These are phyloP conservation scores for Rhagoletis zephyria DNA, from an alignment of 1,140 invertebrate species.

Conservation along the genomic window DNA sequence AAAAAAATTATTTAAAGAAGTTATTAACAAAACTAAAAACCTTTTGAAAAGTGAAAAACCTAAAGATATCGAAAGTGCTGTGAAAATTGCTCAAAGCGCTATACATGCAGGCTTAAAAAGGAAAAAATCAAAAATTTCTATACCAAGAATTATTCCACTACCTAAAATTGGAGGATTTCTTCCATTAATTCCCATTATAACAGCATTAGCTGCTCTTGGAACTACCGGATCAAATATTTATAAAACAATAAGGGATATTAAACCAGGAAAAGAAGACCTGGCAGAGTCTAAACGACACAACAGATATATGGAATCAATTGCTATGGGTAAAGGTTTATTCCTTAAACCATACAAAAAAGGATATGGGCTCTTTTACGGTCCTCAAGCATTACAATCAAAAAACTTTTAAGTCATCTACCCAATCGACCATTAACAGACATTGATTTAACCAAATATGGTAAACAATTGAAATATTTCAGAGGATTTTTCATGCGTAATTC, in stretches of 20 bases:
- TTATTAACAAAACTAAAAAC: slow-evolving; percentile 44
- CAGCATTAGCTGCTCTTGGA: slow-evolving; percentile 64
- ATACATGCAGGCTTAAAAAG: slow-evolving; percentile 56
- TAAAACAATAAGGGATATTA: slow-evolving; percentile 61
- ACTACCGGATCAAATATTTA: neutral
- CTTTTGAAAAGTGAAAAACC: no score
- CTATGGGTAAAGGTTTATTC: slow-evolving; percentile 64
- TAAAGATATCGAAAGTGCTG: no score
- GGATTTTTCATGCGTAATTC: slow-evolving; percentile 55
- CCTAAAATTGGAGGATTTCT: slow-evolving; percentile 68
- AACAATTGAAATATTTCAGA: slow-evolving; percentile 49
- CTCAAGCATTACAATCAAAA: slow-evolving; percentile 38
- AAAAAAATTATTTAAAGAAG: slow-evolving; percentile 53
- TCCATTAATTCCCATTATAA: slow-evolving; percentile 69
- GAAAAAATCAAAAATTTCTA: slow-evolving; percentile 60
- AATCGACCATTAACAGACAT: slow-evolving; percentile 49
- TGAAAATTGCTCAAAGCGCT: slow-evolving; percentile 52
- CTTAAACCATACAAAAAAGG: slow-evolving; percentile 55
- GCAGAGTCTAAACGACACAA: slow-evolving; percentile 54
- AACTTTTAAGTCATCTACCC: slow-evolving; percentile 55
- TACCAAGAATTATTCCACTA: slow-evolving; percentile 50
- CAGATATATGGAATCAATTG: slow-evolving; percentile 62
- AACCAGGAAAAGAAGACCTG: slow-evolving; percentile 61
- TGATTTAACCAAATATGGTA: slow-evolving; percentile 46
- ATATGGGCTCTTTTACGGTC: slow-evolving; percentile 56